Percentiles rank a stretch among this genome's conserved stretches.
phyloP scores from a whole-genome alignment of 23 tunicate species.

The Diplosoma virens region DNA sequence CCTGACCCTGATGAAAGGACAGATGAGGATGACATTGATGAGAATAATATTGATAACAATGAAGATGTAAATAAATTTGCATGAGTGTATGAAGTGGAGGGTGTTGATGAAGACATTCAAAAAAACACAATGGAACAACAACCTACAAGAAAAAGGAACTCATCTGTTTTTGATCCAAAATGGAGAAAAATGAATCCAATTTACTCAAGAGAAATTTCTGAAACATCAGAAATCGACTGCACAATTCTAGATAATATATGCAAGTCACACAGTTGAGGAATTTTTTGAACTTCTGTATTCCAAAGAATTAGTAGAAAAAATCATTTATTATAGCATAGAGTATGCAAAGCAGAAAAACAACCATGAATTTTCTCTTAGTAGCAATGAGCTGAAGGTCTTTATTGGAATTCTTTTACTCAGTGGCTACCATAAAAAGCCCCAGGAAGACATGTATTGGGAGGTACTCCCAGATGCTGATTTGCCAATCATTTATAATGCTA shows the following conservation, averaged over 20 bases:
- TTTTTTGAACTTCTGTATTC: not conserved
- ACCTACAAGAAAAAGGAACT: not conserved
- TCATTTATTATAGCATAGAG: not conserved
- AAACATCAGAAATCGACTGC: not conserved
- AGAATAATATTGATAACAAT: not conserved
- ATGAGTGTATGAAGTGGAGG: not conserved
- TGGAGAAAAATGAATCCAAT: not conserved
- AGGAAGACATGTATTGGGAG: not conserved
- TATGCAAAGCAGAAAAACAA: not conserved
- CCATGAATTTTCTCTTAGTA: not conserved
- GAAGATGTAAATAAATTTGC: not conserved
- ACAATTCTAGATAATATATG: not conserved
- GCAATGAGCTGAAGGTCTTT: not conserved
- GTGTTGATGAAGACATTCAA: not conserved
- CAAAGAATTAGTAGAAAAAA: not conserved
- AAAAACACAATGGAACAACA: not conserved
- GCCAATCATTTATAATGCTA: not conserved
- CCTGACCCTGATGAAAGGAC: not conserved
- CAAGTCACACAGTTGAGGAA: not conserved
- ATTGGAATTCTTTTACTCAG: not conserved
- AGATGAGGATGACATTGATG: not conserved
- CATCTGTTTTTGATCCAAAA: not conserved
- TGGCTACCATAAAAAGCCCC: not conserved
- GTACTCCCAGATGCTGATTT: not conserved
- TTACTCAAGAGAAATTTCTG: not conserved